Base-by-base conservation (phyloP, 2,888 invertebrate genomes). In the Caenorhabditis doughertyi region DNA sequence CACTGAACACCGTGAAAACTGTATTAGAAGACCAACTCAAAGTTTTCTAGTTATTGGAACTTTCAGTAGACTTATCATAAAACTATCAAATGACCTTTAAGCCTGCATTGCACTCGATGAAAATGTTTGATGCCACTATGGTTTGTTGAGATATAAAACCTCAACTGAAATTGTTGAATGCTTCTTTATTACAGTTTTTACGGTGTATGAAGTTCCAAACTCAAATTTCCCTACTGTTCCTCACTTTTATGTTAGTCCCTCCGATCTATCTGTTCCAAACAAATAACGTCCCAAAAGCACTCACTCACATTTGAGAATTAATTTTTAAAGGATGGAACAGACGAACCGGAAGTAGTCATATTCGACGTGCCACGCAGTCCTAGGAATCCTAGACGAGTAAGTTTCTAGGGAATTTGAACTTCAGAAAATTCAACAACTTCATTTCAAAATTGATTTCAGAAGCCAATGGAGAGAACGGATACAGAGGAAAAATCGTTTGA, bases 311-410 rank as follows among this genome's bases (percentile, higher is more conserved):
- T 2, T n/a, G 16, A 23, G 3, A 16, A 11, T 23, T 56, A 16
- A 25, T 25, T 71, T 71, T 79, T 79, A 39, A 71, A 81, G 81
- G 79, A 82, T 64, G 79, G 74, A 67, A 79, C 79, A 62, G 82
- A 82, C 79, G 82, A 82, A 79, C 82, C 82, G 64, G 82, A 82
- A 73, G 79, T 82, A 64, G 79, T 82, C 58, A 79, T 81, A 49
- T 53, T 81, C 72, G 81, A 76, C 42, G 67, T 60, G 47, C 81
- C 81, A 47, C 39, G 72, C 65, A 81, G 76, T 62, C 76, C 81
- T 65, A 71, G 55, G 60, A 71, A 35, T 35, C 44, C 65, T 62
- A 76, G 67, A 67, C 25, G 65, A 47, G 81, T 77, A 39, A 81
- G 81, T 76, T 64, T 35, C 35, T n/a, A 25, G 0, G 13, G 53